Evolutionary conservation across 1,140 invertebrate genomes (phyloP).

Genomic region (Brachionus plicatilis): DNA sequence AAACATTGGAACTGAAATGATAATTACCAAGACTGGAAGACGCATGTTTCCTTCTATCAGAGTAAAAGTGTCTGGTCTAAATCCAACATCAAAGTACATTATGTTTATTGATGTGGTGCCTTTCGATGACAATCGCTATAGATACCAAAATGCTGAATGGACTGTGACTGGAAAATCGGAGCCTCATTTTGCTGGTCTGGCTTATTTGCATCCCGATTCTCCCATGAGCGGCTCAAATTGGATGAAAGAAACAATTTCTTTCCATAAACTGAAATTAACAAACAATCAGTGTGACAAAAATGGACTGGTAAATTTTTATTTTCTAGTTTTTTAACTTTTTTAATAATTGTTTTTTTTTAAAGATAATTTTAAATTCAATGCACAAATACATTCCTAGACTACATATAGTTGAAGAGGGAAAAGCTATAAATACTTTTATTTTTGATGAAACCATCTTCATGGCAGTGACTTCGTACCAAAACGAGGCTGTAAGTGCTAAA

Average conservation of each 20-base stretch:
- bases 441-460: constrained; percentile 99
- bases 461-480: constrained; percentile 62
- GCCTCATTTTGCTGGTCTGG: constrained; percentile 33
- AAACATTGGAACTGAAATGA: constrained; percentile 94
- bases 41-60: constrained; percentile 25
- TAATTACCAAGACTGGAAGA: constrained; percentile 75
- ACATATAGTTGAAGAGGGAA: constrained; percentile 74
- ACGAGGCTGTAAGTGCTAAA: constrained; percentile 44
- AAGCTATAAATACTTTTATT: constrained; percentile 86
- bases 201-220: constrained; percentile 31
- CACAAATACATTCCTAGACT: constrained; percentile 99
- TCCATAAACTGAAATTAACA: constrained; percentile 37
- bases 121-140: constrained; percentile 39
- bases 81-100: constrained; percentile 9
- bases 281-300: constrained; percentile 16
- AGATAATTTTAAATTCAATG: constrained; percentile 99
- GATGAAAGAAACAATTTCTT: constrained; percentile 40
- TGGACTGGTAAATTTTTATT: not conserved
- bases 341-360: not conserved
- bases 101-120: constrained; percentile 33
- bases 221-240: constrained; percentile 23
- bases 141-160: constrained; percentile 31
- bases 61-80: not conserved
- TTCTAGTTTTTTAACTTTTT: not conserved
- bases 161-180: constrained; percentile 23